Evolutionary conservation across 2,797 vertebrate species (phyloP).

Genomic region (Scleropages formosus): DNA sequence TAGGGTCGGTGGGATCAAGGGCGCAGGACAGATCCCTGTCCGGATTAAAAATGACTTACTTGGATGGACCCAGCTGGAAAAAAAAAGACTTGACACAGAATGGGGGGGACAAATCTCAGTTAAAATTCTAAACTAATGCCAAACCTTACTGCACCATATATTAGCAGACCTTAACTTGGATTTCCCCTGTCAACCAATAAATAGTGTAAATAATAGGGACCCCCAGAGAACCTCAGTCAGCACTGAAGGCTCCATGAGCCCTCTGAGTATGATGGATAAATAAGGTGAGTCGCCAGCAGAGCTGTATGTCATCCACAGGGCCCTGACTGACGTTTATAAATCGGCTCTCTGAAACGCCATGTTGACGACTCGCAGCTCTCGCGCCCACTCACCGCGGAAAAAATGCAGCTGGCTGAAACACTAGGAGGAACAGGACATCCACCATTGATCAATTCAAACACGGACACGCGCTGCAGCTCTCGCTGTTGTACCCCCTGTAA

Average conservation of each 20-base stretch:
- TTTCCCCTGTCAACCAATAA: conserved; percentile 17
- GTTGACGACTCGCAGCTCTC: not conserved
- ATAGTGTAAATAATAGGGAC: conserved; percentile 3
- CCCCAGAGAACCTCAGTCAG: not conserved
- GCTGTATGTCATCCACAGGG: conserved; percentile 17
- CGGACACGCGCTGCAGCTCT: not conserved
- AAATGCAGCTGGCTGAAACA: conserved; percentile 1
- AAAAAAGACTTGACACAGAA: not conserved
- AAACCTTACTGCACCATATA: not conserved
- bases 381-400: not conserved
- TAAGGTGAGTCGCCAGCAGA: not conserved
- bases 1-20: conserved; percentile 1
- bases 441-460: not conserved
- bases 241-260: conserved; percentile 6
- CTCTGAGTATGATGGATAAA: not conserved
- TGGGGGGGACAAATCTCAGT: not conserved
- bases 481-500: not conserved
- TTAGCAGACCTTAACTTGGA: not conserved
- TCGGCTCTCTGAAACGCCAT: not conserved
- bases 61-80: not conserved
- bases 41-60: not conserved
- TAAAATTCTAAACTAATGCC: not conserved
- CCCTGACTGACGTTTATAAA: conserved; percentile 21
- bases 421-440: not conserved
- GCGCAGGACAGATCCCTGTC: not conserved